A percentile compares a stretch with the other conserved stretches of the same genome.
Evolutionary conservation across 2,113 vertebrate genomes (phyloP).

Genomic region (Oplegnathus fasciatus): DNA sequence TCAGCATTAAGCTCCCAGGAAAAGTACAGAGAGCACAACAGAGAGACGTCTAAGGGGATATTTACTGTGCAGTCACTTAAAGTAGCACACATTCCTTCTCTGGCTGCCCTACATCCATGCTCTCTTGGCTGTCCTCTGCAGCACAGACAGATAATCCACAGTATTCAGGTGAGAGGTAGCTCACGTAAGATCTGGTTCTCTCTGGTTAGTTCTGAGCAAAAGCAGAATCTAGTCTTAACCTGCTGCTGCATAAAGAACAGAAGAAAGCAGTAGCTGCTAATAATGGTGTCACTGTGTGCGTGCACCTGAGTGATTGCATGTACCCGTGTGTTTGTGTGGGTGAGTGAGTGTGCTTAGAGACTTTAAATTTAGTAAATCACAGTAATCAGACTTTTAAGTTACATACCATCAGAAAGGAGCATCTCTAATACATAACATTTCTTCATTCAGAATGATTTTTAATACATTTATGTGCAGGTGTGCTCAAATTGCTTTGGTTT

Average conservation of each 20-base stretch:
- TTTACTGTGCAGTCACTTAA: constrained; percentile 71
- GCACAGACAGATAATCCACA: constrained; percentile 63
- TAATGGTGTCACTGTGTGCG: not conserved
- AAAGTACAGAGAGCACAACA: constrained; percentile 45
- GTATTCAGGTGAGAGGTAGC: constrained; percentile 57
- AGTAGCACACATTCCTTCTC: constrained; percentile 44
- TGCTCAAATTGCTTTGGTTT: not conserved
- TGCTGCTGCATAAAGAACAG: constrained; percentile 28
- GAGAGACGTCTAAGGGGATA: constrained; percentile 60
- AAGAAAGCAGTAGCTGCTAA: not conserved
- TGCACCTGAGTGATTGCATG: not conserved
- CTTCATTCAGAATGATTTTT: not conserved
- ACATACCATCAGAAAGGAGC: not conserved
- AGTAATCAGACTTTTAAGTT: not conserved
- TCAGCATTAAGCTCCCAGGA: constrained; percentile 46
- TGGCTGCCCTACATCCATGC: constrained; percentile 66
- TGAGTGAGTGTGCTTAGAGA: not conserved
- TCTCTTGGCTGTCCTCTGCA: constrained; percentile 30
- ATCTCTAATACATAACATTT: not conserved
- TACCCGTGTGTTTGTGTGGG: not conserved
- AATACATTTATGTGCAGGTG: not conserved
- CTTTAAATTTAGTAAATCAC: not conserved
- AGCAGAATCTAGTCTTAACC: constrained; percentile 36
- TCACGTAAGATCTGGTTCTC: constrained; percentile 48
- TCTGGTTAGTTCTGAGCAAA: constrained; percentile 43